Evolutionary conservation across 2,113 vertebrate species (phyloP), one percentile per base, ranked within the genome.

Genomic region (Notothenia coriiceps): DNA sequence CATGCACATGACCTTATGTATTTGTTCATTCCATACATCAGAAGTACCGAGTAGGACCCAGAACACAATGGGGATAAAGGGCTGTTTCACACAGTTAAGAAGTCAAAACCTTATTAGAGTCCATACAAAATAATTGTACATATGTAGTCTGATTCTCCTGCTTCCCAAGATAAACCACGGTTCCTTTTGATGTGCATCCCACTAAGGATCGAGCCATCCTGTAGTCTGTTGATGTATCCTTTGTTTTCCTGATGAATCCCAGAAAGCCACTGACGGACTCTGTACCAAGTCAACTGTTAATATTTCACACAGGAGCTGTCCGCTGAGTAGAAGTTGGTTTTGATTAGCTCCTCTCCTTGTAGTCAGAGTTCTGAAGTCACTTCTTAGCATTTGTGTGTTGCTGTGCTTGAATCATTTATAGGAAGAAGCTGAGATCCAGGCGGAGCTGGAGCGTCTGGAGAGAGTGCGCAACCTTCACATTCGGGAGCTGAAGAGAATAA

Each of bases 371-470:
- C 82, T 88, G 74, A 91, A 89, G 66, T 78, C 85, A 60, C 55
- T 71, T 86, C 57, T 86, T 71, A 84, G 75, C 40, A 1, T 78
- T 78, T 90, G 76, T 81, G 60, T 86, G 75, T 78, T 80, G 89
- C 74, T 81, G 60, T 86, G 75, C 89, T 79, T 78, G 82, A 93
- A 91, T 91, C 91, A 94, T 96, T 96, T 96, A 91, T 95, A 99
- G 98, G 98, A 99, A 93, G 98, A 99, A 94, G 98, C 98, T 89
- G 98, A 99, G 96, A 99, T 99, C 94, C 98, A 99, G 95, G 97
- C 97, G 68, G 98, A 99, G 95, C 95, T 99, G 91, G 98, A 99
- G 93, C 97, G 98, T 90, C 96, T 99, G 91, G 98, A 99, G 95
- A 97, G 98, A 91, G 98, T 99, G 86, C 96, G 98, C 92, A 99